These are phyloP conservation scores for Leptatherina wallacei DNA, from an alignment of 2,797 vertebrate species.

Conservation along the genomic window DNA sequence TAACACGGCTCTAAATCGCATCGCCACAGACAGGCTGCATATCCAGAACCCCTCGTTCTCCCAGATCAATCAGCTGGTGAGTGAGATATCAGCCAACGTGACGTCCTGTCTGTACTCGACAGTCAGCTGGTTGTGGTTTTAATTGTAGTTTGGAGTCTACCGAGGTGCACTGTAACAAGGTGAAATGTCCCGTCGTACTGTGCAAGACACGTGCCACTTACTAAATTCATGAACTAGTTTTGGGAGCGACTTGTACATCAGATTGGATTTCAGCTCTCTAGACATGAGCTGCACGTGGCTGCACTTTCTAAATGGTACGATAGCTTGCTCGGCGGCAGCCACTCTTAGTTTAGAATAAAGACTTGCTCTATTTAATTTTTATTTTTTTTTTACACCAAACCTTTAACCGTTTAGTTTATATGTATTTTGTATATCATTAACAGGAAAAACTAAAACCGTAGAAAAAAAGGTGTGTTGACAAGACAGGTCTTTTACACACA, in stretches of 20 bases:
- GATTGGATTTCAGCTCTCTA: slow-evolving; percentile 53
- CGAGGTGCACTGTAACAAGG: slow-evolving; percentile 7
- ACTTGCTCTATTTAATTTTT: background rate
- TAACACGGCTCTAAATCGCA: slow-evolving; percentile 96
- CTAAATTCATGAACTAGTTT: slow-evolving; percentile 64
- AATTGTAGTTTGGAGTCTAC: background rate
- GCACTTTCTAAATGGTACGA: slow-evolving; percentile 13
- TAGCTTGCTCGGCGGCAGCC: slow-evolving; percentile 12
- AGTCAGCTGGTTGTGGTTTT: slow-evolving; percentile 15
- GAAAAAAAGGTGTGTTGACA: too few species aligned
- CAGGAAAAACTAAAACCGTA: background rate
- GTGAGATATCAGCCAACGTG: slow-evolving; percentile 43
- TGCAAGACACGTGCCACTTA: fast-evolving
- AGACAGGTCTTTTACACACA: background rate
- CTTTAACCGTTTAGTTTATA: background rate
- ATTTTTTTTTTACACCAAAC: background rate
- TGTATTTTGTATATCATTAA: background rate
- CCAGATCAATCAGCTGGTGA: slow-evolving; percentile 98
- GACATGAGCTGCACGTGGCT: slow-evolving; percentile 23
- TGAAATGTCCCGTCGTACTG: slow-evolving; percentile 15
- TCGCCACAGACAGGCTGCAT: slow-evolving; percentile 94
- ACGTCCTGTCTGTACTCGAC: background rate
- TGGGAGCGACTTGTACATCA: slow-evolving; percentile 44
- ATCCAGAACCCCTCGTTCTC: slow-evolving; percentile 98
- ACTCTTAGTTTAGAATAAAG: too few species aligned